These are phyloP conservation scores for Macaca mulatta DNA, from an alignment of 2,113 vertebrate genomes.

Conservation along the genomic window DNA sequence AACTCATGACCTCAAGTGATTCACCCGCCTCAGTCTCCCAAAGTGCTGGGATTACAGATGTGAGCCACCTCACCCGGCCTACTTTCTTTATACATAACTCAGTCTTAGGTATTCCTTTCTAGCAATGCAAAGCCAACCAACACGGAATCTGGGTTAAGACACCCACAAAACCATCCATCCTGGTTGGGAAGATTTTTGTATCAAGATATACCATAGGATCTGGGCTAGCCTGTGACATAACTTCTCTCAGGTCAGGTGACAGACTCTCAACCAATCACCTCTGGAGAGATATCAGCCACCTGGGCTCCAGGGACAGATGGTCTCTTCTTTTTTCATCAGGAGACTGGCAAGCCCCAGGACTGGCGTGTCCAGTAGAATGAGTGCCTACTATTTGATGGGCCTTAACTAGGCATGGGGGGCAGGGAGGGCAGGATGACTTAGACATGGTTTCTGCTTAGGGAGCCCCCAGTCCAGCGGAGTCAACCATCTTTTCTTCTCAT, in stretches of 20 bases:
- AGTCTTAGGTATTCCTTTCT: too few relatives aligned
- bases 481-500: background rate
- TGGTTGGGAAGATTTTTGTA: background rate
- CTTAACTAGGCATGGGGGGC: background rate
- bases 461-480: background rate
- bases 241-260: background rate
- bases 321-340: background rate
- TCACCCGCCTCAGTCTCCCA: too few relatives aligned
- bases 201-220: too few relatives aligned
- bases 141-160: background rate
- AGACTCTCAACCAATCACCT: background rate
- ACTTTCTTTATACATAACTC: too few relatives aligned
- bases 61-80: too few relatives aligned
- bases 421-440: background rate
- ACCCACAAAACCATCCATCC: background rate
- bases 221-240: background rate
- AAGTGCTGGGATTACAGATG: too few relatives aligned
- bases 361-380: rapidly evolving
- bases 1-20: too few relatives aligned
- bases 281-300: background rate
- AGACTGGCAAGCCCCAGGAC: background rate
- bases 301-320: background rate
- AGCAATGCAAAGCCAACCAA: too few relatives aligned
- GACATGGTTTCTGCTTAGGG: background rate
- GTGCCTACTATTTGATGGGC: background rate